Base-by-base conservation (phyloP, 2,888 invertebrate species). In the Onchidella celtica region DNA sequence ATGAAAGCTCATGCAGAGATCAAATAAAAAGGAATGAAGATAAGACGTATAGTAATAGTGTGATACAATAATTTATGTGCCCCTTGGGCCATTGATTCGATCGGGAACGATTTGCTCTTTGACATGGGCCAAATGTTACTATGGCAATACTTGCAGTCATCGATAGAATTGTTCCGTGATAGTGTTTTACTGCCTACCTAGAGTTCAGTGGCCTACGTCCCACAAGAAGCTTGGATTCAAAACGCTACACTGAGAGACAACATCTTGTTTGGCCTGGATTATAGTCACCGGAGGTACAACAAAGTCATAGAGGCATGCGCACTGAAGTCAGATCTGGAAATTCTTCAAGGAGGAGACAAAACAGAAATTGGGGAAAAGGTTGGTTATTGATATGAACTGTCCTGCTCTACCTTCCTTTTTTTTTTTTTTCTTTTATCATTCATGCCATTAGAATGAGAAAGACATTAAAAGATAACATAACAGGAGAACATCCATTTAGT, bases 321-420 rank as follows among this genome's bases (percentile, higher is more conserved):
- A 3, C 94, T 99, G 79, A 95, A 95, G 87, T 95, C 97, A 0
- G 99, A 99, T 94, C 95, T 99, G 87, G 96, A 97, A 68, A 97
- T 99, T 94, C 93, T 99, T 61, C 92, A 93, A 4, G 98, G 96
- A 24, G 98, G 99, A 0, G 99, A 99, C 94, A 95, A 87, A 91
- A 99, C 99, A 0, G 99, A 99, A 95, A 99, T 99, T 87, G 99
- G 99, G 83, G 99, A 99, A 94, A 99, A 99, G 94, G 92, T 92
- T 73, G 76, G n/a, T n/a, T n/a, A n/a, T n/a, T n/a, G n/a, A n/a
- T n/a, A n/a, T n/a, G n/a, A n/a, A n/a, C n/a, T n/a, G n/a, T 74
- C 55, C 17, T 9, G 11, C 9, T 9, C 14, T 21, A 63, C 24
- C 9, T 63, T 63, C 24, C 9, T n/a, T n/a, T n/a, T n/a, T n/a